Evolutionary conservation across 2,113 vertebrate genomes (phyloP).

Genomic region (Peromyscus californicus): DNA sequence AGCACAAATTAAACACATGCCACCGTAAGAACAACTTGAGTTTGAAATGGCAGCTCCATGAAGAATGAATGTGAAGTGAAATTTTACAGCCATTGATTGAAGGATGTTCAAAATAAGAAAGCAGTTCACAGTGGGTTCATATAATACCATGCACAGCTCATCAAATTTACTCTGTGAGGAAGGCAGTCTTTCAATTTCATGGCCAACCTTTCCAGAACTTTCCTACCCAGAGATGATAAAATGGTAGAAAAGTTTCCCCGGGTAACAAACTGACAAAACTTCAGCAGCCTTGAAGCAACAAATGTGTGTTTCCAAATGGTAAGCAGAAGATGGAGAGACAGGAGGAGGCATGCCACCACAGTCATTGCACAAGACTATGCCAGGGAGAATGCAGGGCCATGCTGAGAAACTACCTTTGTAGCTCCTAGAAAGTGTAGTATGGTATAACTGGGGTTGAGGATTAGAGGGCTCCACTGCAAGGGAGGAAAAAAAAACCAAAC

Average conservation of each 20-base stretch:
- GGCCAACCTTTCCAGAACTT: constrained; percentile 59
- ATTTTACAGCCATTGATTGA: constrained; percentile 70
- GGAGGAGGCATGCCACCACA: constrained; percentile 83
- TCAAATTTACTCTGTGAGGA: constrained; percentile 66
- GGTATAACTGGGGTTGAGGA: constrained; percentile 99
- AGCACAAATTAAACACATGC: neutral
- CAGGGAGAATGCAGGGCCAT: constrained; percentile 87
- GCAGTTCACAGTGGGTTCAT: constrained; percentile 64
- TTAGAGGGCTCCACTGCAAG: constrained; percentile 99
- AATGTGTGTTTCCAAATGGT: constrained; percentile 68
- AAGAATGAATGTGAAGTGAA: constrained; percentile 56
- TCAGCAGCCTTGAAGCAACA: constrained; percentile 79
- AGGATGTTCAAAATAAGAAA: constrained; percentile 63
- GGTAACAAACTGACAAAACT: constrained; percentile 62
- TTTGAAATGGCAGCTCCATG: constrained; percentile 45
- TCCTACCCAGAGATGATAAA: constrained; percentile 74
- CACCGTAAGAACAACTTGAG: neutral
- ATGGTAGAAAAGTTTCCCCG: constrained; percentile 60
- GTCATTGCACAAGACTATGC: constrained; percentile 80
- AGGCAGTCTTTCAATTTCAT: constrained; percentile 72
- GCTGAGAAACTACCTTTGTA: constrained; percentile 96
- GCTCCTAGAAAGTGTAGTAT: constrained; percentile 99
- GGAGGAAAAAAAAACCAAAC: constrained; percentile 86
- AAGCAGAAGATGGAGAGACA: constrained; percentile 80
- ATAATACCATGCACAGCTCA: constrained; percentile 85